Conservation (phyloP, 2,888 invertebrate genomes). For the Hydriomena furcata region DNA sequence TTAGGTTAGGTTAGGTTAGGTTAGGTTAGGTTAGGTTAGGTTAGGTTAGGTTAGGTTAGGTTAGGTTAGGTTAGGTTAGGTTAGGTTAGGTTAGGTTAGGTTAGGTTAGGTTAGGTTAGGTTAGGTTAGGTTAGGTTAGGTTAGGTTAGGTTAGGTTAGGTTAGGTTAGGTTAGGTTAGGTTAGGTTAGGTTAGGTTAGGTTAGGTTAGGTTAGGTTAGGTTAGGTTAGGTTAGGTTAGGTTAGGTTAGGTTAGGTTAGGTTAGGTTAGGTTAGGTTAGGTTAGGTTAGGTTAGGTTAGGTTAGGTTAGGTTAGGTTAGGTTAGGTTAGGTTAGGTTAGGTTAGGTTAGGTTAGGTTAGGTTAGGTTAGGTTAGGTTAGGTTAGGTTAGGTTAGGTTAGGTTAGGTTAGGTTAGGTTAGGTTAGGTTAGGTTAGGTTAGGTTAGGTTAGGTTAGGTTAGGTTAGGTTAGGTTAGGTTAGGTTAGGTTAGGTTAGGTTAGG, state of each 20-base stretch:
- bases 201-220: constrained; percentile 24
- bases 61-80: constrained; percentile 23
- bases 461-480: constrained; percentile 21
- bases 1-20: constrained; percentile 32
- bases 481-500: constrained; percentile 25
- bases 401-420: constrained; percentile 36
- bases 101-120: constrained; percentile 36
- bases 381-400: constrained; percentile 34
- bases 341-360: constrained; percentile 17
- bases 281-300: no score
- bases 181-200: constrained; percentile 27
- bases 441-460: constrained; percentile 22
- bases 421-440: constrained; percentile 26
- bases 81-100: constrained; percentile 30
- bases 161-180: constrained; percentile 19
- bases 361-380: constrained; percentile 27
- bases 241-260: no score
- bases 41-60: constrained; percentile 20
- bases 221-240: no score
- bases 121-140: constrained; percentile 40
- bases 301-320: no score
- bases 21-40: constrained; percentile 31
- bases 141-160: constrained; percentile 36
- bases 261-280: no score
- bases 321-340: no score